Percentiles rank a stretch among this genome's conserved stretches.
phyloP scores from a whole-genome alignment of 2,797 vertebrate species.

The Ctenopoma multispine region DNA sequence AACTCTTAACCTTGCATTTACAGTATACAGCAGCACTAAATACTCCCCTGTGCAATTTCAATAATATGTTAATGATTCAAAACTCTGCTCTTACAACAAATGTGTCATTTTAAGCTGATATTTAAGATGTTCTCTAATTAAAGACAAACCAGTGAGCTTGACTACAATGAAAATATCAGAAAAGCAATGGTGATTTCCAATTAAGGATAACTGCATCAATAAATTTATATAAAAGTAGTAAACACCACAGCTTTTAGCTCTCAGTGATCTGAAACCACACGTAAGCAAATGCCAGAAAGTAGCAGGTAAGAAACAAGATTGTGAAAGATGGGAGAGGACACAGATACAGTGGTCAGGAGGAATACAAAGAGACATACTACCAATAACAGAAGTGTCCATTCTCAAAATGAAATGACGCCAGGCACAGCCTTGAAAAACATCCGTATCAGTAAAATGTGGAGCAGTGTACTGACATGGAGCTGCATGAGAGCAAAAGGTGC shows the following conservation, averaged over 20 bases:
- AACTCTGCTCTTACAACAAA: no score
- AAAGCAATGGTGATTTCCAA: neutral
- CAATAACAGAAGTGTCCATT: no score
- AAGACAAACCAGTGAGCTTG: neutral
- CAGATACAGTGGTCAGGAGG: no score
- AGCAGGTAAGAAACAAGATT: no score
- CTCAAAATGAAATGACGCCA: no score
- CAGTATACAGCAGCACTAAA: neutral
- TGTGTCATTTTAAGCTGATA: neutral
- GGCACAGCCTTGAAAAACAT: no score
- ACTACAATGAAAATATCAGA: neutral
- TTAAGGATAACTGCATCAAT: neutral
- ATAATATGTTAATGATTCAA: neutral
- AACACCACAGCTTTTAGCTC: neutral
- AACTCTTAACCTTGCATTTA: neutral
- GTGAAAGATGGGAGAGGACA: no score
- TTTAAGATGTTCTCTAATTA: neutral
- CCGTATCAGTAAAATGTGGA: no score
- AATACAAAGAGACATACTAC: no score
- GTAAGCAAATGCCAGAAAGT: no score
- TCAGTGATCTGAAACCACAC: neutral
- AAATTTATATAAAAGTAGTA: neutral
- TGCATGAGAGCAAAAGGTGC: no score
- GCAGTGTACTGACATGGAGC: no score
- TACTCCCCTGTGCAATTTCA: neutral